Evolutionary conservation across 1,140 invertebrate species (phyloP), one percentile per base, ranked within the genome.

Genomic region (Apis dorsata): DNA sequence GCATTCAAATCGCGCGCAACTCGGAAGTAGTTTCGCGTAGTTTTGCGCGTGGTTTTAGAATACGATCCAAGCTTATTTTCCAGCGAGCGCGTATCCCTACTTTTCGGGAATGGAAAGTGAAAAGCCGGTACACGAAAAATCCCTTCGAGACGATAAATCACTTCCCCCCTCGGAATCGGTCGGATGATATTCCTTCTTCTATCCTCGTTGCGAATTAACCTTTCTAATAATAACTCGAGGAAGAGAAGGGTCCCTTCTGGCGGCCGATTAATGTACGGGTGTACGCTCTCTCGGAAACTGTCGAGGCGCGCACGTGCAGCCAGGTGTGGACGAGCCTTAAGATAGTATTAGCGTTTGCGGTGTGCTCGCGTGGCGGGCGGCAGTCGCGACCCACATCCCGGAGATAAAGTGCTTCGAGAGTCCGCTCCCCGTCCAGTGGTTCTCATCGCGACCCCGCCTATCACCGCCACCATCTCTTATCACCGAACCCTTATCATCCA

Each of bases 351-450:
- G 85, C 84, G 85, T 55, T 72, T 21, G 83, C 73, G 71, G 84
- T 85, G 79, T 69, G 85, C 66, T 91, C 89, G 92, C 91, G 90
- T 92, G 92, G 91, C 92, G 88, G 90, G 90, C 90, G 90, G 90
- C 91, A 91, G 88, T 91, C 86, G 90, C 91, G 91, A 93, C 92
- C 92, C 91, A 93, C 92, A 93, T 92, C 91, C 85, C 79, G 79
- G 86, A 92, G 90, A 91, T 92, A 92, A 91, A 90, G 90, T 90
- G 86, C 91, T 92, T 80, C 86, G 80, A 77, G 84, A 89, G 88
- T 89, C 90, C 90, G 89, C 86, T 91, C 88, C 89, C 84, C 81
- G 86, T 65, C 57, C 91, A 92, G 91, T 76, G 91, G 91, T 92
- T 92, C 92, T 92, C 91, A 92, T 85, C 87, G 72, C 77, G 86